Percentiles rank a stretch among this genome's conserved stretches.
These are phyloP conservation scores for Ptychochromis oligacanthus DNA, from an alignment of 2,113 vertebrate species.

Conservation along the genomic window DNA sequence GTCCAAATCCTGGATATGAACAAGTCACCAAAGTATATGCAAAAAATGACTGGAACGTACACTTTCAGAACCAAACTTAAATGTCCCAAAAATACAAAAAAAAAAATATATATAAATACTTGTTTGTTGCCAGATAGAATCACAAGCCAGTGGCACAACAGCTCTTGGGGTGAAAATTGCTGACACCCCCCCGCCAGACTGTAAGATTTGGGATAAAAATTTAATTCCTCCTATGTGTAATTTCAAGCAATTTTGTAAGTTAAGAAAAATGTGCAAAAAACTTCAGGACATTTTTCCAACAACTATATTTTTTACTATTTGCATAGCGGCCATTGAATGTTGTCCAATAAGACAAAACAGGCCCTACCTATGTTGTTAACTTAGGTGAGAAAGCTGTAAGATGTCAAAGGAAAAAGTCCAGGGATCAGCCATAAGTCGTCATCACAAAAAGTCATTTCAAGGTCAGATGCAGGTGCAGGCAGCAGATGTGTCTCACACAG, in stretches of 20 bases:
- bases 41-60: background rate
- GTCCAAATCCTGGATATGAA: background rate
- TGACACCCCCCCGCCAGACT: too few species aligned
- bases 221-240: background rate
- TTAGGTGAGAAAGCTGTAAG: conserved; percentile 40
- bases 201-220: background rate
- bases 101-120: background rate
- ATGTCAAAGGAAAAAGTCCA: conserved; percentile 65
- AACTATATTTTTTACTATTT: background rate
- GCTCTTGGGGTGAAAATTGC: background rate
- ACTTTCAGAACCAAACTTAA: too few species aligned
- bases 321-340: conserved; percentile 16
- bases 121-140: background rate
- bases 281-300: background rate
- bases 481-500: conserved; percentile 55
- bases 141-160: background rate
- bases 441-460: conserved; percentile 77
- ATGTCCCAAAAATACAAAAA: too few species aligned
- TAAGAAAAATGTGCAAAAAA: background rate
- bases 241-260: background rate
- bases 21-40: background rate
- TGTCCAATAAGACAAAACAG: background rate
- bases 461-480: conserved; percentile 68
- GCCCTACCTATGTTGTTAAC: conserved; percentile 32
- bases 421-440: conserved; percentile 75